Conservation (phyloP, 2,888 invertebrate species). For the Hirtodrosophila alboralis region DNA sequence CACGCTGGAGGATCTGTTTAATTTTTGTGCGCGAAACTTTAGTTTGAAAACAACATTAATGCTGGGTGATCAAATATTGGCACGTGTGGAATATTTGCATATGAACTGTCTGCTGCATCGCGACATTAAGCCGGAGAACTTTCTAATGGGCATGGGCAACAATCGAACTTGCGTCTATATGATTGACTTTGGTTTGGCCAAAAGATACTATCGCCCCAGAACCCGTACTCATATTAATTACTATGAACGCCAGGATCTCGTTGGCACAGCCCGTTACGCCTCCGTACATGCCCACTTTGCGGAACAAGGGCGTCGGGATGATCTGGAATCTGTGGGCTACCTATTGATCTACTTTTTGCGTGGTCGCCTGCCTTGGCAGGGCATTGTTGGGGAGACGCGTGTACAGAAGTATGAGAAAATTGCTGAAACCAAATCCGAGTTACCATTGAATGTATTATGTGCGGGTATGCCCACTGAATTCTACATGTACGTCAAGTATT, state of each 20-base stretch:
- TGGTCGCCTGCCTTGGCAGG: slow-evolving; percentile 66
- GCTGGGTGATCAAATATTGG: slow-evolving; percentile 63
- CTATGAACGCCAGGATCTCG: slow-evolving; percentile 44
- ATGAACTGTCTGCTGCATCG: slow-evolving; percentile 56
- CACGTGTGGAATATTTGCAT: slow-evolving; percentile 60
- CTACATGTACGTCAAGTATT: slow-evolving; percentile 59
- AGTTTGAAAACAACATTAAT: slow-evolving; percentile 61
- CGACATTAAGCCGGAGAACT: slow-evolving; percentile 71
- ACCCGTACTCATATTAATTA: slow-evolving; percentile 50
- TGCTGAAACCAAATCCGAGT: slow-evolving; percentile 47
- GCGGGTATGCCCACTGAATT: slow-evolving; percentile 52
- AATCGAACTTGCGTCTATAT: slow-evolving; percentile 47
- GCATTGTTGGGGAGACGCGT: slow-evolving; percentile 44
- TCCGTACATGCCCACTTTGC: slow-evolving; percentile 63
- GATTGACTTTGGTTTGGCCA: slow-evolving; percentile 69
- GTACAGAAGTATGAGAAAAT: slow-evolving; percentile 60
- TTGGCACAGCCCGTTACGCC: slow-evolving; percentile 68
- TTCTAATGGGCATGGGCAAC: slow-evolving; percentile 57
- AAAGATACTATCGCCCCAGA: slow-evolving; percentile 48
- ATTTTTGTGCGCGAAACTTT: slow-evolving; percentile 57
- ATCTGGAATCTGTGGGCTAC: slow-evolving; percentile 64
- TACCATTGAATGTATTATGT: slow-evolving; percentile 44
- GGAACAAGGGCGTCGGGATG: slow-evolving; percentile 66
- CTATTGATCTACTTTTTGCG: slow-evolving; percentile 59
- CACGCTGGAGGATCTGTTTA: slow-evolving; percentile 61